Evolutionary conservation across 2,113 vertebrate species (phyloP), one percentile per base, ranked within the genome.

Genomic region (Rhinichthys klamathensis): DNA sequence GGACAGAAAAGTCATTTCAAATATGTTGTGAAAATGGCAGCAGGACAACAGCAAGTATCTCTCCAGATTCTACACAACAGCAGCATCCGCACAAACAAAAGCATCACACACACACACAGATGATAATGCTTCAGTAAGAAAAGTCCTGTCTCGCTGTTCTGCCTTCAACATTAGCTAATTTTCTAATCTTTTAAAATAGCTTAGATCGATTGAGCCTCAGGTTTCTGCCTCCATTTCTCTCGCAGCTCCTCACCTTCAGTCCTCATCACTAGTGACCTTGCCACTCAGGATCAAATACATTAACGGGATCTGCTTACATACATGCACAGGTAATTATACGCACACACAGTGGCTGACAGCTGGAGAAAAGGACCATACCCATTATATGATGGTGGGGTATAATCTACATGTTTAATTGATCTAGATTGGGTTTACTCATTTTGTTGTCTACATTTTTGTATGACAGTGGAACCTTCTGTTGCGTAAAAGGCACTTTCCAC

Each of bases 171-270:
- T 92, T 91, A 91, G 90, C 81, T 86, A 80, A 91, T 92, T 91
- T 91, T 87, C 88, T 90, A 86, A 81, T 38, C 87, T 88, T 91
- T 93, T 91, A 92, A 95, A 95, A 95, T 94, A 95, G 93, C 90
- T 78, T 35, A 0, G 83, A 94, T 95, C 92, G 79, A 95, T 95
- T 90, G 82, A 84, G 92, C 88, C 87, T 93, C 93, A 73, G 85
- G 92, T 94, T 93, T 94, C 94, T 89, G 88, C 88, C 87, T 88
- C 87, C 84, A 88, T 85, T 88, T 69, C 10, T 77, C n/a, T 70
- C 8, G 46, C 90, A 41, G 84, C 30, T 27, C 90, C 90, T 93
- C 85, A 91, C 92, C 93, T 92, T 93, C 89, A 91, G 89, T 67
- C 86, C 87, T 89, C 56, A 10, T 87, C 86, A 41, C 82, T 56